A percentile compares a stretch with the other conserved stretches of the same genome.
phyloP scores from a whole-genome alignment of 2,888 invertebrate species.

The Caenorhabditis parvicauda region DNA sequence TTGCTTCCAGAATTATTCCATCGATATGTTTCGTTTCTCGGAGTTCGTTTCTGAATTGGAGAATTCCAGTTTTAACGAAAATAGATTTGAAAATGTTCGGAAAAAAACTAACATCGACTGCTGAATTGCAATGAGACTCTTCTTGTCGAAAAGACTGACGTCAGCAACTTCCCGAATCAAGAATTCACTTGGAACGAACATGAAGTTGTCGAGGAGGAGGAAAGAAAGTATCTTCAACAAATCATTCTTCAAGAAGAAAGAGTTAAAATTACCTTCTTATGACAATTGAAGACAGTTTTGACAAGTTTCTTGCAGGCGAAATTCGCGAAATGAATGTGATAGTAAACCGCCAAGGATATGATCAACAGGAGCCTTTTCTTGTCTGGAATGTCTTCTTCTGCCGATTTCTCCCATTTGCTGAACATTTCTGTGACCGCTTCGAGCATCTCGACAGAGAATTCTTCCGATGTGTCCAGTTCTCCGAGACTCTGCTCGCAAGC shows the following conservation, averaged over 20 bases:
- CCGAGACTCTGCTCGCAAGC: constrained; percentile 33
- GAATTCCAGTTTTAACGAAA: no score
- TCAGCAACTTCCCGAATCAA: constrained; percentile 64
- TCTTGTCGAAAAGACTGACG: constrained; percentile 25
- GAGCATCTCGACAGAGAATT: constrained; percentile 41
- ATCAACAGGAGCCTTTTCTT: constrained; percentile 34
- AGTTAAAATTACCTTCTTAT: constrained; percentile 27
- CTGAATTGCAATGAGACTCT: constrained; percentile 6
- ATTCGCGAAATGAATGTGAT: constrained; percentile 40
- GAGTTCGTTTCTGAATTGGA: no score
- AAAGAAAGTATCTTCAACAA: background rate
- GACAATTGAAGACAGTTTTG: constrained; percentile 27
- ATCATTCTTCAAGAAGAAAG: background rate
- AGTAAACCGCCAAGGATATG: constrained; percentile 38
- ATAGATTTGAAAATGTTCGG: no score
- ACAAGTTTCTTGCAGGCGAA: constrained; percentile 27
- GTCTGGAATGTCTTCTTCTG: constrained; percentile 43
- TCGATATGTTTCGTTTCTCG: no score
- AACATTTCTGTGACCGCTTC: constrained; percentile 28
- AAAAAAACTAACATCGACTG: background rate
- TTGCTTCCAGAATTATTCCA: no score
- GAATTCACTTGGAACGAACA: constrained; percentile 69
- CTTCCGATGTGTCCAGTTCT: constrained; percentile 24
- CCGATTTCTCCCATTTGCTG: constrained; percentile 44
- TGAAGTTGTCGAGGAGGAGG: constrained; percentile 4